phyloP scores from a whole-genome alignment of 2,888 invertebrate species.

The Tipula unca region DNA sequence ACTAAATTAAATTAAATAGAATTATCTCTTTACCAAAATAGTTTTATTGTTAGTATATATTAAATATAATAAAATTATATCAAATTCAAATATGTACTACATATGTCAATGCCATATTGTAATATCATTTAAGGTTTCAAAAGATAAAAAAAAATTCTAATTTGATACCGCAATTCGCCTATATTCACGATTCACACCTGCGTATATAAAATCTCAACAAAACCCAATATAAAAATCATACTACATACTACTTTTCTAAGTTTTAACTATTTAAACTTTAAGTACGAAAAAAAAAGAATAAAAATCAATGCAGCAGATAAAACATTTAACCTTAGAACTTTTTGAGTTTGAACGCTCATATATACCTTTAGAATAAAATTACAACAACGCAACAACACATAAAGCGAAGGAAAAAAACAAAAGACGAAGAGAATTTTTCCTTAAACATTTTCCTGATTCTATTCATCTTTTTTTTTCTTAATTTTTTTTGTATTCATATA shows the following conservation, averaged over 20 bases:
- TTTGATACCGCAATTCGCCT: no score
- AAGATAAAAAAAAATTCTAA: no score
- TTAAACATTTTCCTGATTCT: neutral
- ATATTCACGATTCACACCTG: no score
- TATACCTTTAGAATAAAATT: neutral
- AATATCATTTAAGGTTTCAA: no score
- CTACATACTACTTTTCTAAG: neutral
- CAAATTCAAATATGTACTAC: no score
- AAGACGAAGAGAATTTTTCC: neutral
- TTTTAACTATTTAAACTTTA: neutral
- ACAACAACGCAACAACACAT: neutral
- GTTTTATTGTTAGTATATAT: no score
- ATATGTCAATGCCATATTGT: no score
- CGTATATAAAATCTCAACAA: no score
- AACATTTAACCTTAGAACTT: neutral
- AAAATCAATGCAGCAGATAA: neutral
- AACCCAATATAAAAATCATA: neutral
- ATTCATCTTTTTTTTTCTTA: neutral
- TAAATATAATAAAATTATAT: no score
- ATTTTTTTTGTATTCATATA: neutral
- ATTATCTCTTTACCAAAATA: no score
- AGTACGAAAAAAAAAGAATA: neutral
- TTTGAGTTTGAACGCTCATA: neutral
- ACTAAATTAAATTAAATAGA: no score
- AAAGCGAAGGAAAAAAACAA: neutral